phyloP scores from a whole-genome alignment of 2,888 invertebrate species.

The Cryptocheilus praepositus region DNA sequence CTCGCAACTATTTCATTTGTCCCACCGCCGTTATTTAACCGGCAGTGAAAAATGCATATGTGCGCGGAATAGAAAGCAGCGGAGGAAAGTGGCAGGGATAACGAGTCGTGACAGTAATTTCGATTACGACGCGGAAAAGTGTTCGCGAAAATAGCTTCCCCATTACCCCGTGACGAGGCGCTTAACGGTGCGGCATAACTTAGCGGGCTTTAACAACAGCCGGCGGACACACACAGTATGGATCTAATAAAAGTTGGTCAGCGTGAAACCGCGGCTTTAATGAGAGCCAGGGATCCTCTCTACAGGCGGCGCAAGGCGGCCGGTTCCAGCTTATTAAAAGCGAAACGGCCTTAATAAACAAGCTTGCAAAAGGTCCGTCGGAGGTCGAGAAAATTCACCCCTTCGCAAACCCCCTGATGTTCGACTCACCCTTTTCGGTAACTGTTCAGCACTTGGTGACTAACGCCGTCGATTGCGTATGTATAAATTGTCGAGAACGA shows the following conservation, averaged over 20 bases:
- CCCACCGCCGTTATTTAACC: too few relatives aligned
- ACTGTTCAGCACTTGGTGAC: too few relatives aligned
- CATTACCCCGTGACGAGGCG: slow-evolving; percentile 42
- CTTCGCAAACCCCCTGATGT: too few relatives aligned
- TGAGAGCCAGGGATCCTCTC: slow-evolving; percentile 40
- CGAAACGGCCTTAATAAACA: slow-evolving; percentile 68
- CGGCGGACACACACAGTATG: slow-evolving; percentile 39
- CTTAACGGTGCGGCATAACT: slow-evolving; percentile 52
- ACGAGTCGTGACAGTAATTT: slow-evolving; percentile 25
- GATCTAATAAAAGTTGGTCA: slow-evolving; percentile 71
- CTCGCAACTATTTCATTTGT: too few relatives aligned
- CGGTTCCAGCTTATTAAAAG: slow-evolving; percentile 70
- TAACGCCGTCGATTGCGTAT: too few relatives aligned
- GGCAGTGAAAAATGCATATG: too few relatives aligned
- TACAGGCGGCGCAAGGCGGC: slow-evolving; percentile 28
- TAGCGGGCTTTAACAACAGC: slow-evolving; percentile 53
- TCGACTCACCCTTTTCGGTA: too few relatives aligned
- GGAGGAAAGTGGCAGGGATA: background rate
- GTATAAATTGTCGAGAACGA: too few relatives aligned
- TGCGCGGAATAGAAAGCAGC: too few relatives aligned
- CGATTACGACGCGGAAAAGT: slow-evolving; percentile 37
- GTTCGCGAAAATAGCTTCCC: slow-evolving; percentile 36
- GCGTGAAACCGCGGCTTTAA: slow-evolving; percentile 63
- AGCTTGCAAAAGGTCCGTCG: slow-evolving; percentile 38
- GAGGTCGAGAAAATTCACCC: background rate